Evolutionary conservation across 2,888 invertebrate species (phyloP), one percentile per base, ranked within the genome.

Genomic region (Hypomecis atomaria): DNA sequence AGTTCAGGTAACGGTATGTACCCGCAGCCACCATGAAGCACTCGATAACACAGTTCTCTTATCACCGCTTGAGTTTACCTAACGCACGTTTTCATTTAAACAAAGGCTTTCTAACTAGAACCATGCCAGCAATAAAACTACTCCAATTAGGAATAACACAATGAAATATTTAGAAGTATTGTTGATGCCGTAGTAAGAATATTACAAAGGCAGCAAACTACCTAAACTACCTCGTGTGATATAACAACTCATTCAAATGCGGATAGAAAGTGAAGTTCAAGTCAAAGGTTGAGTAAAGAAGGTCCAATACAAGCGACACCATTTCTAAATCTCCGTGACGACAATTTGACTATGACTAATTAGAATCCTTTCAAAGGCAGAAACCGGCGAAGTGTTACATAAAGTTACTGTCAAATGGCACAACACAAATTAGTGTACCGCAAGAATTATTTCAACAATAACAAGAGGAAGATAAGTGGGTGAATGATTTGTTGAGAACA

Each of bases 41-140:
- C 72, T 74, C 75, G 81, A 81, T 84, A 83, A 81, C 82, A 81
- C 74, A 62, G 36, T 79, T 78, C 66, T 76, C 80, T 86, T 85
- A 85, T 86, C 84, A 75, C 65, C 70, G 64, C 62, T 66, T 70
- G 57, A 69, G 57, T 57, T 62, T 66, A 60, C 59, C 62, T 63
- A 66, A 45, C 47, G 67, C 57, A 45, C 66, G 71, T 57, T 69
- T 72, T 67, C 64, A 63, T 72, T 71, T 65, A 58, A 66, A 74
- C 72, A 74, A 72, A 67, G 70, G 71, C 72, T 78, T 76, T 77
- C 73, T 68, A 70, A 71, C 34, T 56, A 50, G n/a, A 42, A 52
- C 54, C 47, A 56, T 58, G 45, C 66, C 62, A 66, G 36, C 33
- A 56, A 54, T 33, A 43, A 44, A 33, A 38, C 40, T 33, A 33